These are phyloP conservation scores for Nebria brevicollis DNA, from an alignment of 2,888 invertebrate genomes.

Conservation along the genomic window DNA sequence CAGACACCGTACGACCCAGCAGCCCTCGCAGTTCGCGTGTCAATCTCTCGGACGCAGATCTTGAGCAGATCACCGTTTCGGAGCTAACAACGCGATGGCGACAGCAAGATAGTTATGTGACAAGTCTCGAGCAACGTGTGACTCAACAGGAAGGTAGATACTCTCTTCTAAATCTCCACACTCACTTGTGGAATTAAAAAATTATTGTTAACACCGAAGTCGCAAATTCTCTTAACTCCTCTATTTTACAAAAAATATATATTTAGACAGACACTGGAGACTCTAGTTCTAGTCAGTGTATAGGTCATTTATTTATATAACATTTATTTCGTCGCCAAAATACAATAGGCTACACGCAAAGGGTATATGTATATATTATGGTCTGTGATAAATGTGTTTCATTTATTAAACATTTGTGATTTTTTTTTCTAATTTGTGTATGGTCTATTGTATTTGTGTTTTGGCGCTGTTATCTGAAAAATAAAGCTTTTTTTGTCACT, in stretches of 20 bases:
- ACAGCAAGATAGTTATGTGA: constrained; percentile 80
- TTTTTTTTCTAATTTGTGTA: not conserved
- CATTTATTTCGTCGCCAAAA: not conserved
- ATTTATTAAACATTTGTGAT: not conserved
- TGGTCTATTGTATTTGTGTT: not conserved
- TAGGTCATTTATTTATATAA: constrained; percentile 40
- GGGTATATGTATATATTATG: not conserved
- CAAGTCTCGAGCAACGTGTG: constrained; percentile 78
- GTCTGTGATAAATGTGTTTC: not conserved
- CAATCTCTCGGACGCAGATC: constrained; percentile 72
- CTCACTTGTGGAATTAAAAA: constrained; percentile 53
- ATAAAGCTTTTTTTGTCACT: not conserved
- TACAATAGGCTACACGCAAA: not conserved
- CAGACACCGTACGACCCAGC: constrained; percentile 59
- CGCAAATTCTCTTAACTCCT: constrained; percentile 34
- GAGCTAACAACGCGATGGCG: constrained; percentile 77
- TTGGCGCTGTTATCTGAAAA: not conserved
- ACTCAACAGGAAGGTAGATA: constrained; percentile 81
- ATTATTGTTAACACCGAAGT: constrained; percentile 46
- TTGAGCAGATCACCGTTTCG: constrained; percentile 71
- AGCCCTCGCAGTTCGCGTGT: constrained; percentile 69
- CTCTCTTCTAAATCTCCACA: constrained; percentile 55
- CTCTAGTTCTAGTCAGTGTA: constrained; percentile 46
- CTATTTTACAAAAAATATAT: constrained; percentile 23
- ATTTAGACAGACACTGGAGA: constrained; percentile 47